A percentile compares a stretch with the other conserved stretches of the same genome.
Conservation (phyloP, 1,140 invertebrate genomes). For the Chironomus tepperi region DNA sequence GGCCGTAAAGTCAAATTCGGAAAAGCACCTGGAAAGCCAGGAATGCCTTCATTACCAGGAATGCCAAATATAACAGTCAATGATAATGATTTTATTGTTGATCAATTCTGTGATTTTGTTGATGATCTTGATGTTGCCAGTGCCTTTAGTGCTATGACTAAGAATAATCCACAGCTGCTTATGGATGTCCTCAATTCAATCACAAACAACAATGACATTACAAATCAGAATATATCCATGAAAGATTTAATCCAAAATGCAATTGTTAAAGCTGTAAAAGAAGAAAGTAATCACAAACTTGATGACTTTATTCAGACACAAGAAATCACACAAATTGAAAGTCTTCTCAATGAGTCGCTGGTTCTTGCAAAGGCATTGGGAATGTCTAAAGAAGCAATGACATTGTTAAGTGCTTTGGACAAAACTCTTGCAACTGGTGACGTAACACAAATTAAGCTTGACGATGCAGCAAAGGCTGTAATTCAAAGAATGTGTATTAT, state of each 20-base stretch:
- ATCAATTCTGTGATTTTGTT: slow-evolving; percentile 5
- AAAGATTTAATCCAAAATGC: slow-evolving; percentile 31
- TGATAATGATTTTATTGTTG: neutral
- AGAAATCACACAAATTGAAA: neutral
- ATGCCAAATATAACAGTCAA: neutral
- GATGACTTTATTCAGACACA: neutral
- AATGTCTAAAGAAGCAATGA: neutral
- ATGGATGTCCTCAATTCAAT: slow-evolving; percentile 31
- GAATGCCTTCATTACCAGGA: too few species aligned
- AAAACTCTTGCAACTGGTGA: neutral
- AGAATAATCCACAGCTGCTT: slow-evolving; percentile 35
- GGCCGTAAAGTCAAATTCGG: too few species aligned
- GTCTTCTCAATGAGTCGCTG: slow-evolving; percentile 22
- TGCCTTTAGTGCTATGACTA: slow-evolving; percentile 35
- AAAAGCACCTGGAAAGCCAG: neutral
- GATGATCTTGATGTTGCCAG: neutral
- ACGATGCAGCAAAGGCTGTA: neutral
- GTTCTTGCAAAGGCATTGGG: slow-evolving; percentile 25
- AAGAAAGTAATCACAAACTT: slow-evolving; percentile 27
- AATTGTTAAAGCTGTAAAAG: slow-evolving; percentile 32
- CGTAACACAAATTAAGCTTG: neutral
- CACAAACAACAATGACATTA: slow-evolving; percentile 27
- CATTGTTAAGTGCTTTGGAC: neutral
- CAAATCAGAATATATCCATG: slow-evolving; percentile 33
- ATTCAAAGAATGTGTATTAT: slow-evolving; percentile 55